Conservation (phyloP, 2,888 invertebrate genomes). For the Frankliniella fusca region DNA sequence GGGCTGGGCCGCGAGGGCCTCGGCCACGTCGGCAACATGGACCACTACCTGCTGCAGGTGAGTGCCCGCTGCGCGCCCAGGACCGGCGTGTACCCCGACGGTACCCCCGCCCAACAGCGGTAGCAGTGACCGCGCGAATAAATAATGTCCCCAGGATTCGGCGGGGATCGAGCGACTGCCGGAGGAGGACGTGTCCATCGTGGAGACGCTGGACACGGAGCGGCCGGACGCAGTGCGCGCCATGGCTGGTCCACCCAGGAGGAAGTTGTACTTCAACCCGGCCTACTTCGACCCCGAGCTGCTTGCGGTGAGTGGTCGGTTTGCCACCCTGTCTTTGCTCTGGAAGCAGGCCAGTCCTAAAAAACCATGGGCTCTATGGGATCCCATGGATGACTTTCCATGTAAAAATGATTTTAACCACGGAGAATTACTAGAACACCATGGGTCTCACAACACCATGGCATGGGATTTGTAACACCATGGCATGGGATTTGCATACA, state of each 20-base stretch:
- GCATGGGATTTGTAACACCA: too few relatives aligned
- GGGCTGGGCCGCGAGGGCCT: neutral
- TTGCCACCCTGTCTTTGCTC: neutral
- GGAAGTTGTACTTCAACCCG: constrained; percentile 83
- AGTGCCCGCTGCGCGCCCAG: neutral
- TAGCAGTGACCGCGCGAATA: too few relatives aligned
- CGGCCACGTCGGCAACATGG: neutral
- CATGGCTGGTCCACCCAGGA: constrained; percentile 50
- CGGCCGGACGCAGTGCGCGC: constrained; percentile 59
- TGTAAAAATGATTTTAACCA: too few relatives aligned
- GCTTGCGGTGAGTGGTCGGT: constrained; percentile 57
- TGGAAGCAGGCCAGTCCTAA: neutral
- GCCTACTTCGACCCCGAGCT: constrained; percentile 87
- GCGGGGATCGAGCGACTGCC: constrained; percentile 68
- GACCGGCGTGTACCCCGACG: too few relatives aligned
- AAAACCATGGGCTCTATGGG: too few relatives aligned
- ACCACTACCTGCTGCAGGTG: constrained; percentile 15
- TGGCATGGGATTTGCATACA: too few relatives aligned
- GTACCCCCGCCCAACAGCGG: too few relatives aligned
- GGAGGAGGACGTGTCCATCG: constrained; percentile 79
- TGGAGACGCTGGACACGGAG: constrained; percentile 71
- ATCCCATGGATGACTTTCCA: too few relatives aligned
- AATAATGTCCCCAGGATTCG: constrained; percentile 51
- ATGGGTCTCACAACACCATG: too few relatives aligned
- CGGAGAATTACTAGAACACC: too few relatives aligned